A percentile compares a stretch with the other conserved stretches of the same genome.
phyloP scores from a whole-genome alignment of 2,888 invertebrate genomes.

The Torymus texanus region DNA sequence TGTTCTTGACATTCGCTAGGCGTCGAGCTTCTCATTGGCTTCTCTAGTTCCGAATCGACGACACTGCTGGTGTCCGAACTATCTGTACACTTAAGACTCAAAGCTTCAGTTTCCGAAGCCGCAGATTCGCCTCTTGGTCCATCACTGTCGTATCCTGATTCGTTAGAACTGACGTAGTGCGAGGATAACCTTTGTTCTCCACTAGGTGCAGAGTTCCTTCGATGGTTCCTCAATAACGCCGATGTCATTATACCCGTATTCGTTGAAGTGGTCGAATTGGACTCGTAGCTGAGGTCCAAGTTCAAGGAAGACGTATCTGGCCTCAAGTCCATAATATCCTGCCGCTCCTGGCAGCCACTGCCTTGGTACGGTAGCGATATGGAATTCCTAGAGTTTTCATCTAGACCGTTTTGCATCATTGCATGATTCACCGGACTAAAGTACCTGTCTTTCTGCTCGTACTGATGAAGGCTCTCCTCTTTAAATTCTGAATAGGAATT shows the following conservation, averaged over 20 bases:
- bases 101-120: conserved; percentile 67
- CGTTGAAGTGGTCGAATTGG: neutral
- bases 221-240: conserved; percentile 35
- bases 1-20: conserved; percentile 55
- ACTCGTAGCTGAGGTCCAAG: conserved; percentile 60
- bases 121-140: conserved; percentile 76
- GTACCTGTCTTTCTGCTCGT: conserved; percentile 40
- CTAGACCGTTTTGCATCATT: conserved; percentile 38
- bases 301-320: conserved; percentile 54
- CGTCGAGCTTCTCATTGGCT: conserved; percentile 74
- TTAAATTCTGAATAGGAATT: conserved; percentile 68
- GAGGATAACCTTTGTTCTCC: conserved; percentile 74
- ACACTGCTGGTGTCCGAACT: conserved; percentile 72
- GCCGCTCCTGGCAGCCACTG: conserved; percentile 28
- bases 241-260: conserved; percentile 17
- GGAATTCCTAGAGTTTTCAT: conserved; percentile 44
- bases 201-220: conserved; percentile 66
- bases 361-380: conserved; percentile 52
- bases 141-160: conserved; percentile 90
- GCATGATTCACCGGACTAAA: conserved; percentile 35
- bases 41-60: conserved; percentile 77
- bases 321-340: conserved; percentile 14
- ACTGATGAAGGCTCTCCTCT: conserved; percentile 24
- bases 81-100: conserved; percentile 68
- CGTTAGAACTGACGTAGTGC: conserved; percentile 88